Conservation (phyloP, 2,113 vertebrate genomes). For the Eurystomus gularis region DNA sequence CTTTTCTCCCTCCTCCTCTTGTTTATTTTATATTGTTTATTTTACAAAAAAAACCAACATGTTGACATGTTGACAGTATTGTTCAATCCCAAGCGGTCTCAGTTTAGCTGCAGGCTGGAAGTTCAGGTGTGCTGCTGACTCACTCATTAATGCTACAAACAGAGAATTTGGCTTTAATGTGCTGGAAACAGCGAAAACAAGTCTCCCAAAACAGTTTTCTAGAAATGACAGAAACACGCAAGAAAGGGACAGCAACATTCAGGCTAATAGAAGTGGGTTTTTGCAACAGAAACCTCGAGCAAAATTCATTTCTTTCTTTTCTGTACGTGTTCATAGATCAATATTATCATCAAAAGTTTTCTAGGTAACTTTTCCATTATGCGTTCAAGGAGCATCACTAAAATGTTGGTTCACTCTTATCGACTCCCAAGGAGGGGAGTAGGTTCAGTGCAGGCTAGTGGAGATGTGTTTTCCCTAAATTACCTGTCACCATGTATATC, state of each 20-base stretch:
- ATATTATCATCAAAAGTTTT: not conserved
- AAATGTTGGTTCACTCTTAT: not conserved
- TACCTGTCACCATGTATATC: not conserved
- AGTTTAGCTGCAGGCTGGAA: not conserved
- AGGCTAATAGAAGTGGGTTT: not conserved
- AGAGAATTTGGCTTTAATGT: not conserved
- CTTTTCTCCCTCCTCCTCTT: not conserved
- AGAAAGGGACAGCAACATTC: not conserved
- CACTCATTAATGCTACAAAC: not conserved
- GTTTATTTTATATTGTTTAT: not conserved
- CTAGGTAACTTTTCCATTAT: not conserved
- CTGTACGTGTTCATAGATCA: not conserved
- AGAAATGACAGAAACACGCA: not conserved
- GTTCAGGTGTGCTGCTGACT: not conserved
- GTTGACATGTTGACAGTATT: not conserved
- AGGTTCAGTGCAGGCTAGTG: not conserved
- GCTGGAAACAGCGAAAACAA: not conserved
- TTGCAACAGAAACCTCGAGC: not conserved
- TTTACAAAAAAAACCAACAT: not conserved
- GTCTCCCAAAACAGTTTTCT: not conserved
- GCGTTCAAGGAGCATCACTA: not conserved
- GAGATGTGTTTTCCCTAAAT: not conserved
- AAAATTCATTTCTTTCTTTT: not conserved
- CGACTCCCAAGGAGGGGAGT: not conserved
- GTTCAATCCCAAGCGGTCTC: not conserved